Evolutionary conservation across 1,140 invertebrate genomes (phyloP), one percentile per base, ranked within the genome.

Genomic region (Trichonephila inaurata): DNA sequence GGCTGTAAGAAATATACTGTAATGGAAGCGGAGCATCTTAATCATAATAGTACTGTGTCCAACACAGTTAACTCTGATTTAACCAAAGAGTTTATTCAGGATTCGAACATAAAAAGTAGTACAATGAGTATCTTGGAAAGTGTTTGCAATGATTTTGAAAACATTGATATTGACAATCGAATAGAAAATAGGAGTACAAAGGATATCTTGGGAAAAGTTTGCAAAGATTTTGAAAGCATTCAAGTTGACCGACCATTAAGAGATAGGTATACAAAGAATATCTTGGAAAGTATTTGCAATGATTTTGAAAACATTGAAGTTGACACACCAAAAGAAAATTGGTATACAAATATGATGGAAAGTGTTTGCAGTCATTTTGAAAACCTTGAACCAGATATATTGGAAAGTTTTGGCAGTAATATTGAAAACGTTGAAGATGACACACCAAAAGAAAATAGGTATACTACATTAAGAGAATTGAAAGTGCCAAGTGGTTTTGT

Each of bases 121-220:
- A 85, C 82, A 21, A 60, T 14, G 24, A 14, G 19, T 21, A n/a
- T 85, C 8, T 58, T 83, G 24, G 81, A 83, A n/a, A 28, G 19
- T 21, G 51, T 83, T 7, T 83, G 81, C 81, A 44, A 24, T 44
- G 81, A 83, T 83, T 83, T 83, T 83, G 40, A 83, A 51, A 83
- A n/a, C 19, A 44, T 83, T 14, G 40, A 83, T 1, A 21, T 85
- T 51, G 16, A n/a, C 21, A 5, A 51, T n/a, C 44, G 51, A 21
- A 85, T 14, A 18, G 44, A 85, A n/a, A 85, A 58, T 14, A 85
- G 4, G 19, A 28, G 12, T 58, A 24, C 21, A 28, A 28, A 28
- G 28, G 28, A 28, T 28, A 28, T 28, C 28, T 28, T 58, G 24
- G 82, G 58, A 12, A 28, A 19, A 21, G 58, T 85, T 7, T 85